phyloP scores from a whole-genome alignment of 2,113 vertebrate species.

The Gasterosteus nipponicus region DNA sequence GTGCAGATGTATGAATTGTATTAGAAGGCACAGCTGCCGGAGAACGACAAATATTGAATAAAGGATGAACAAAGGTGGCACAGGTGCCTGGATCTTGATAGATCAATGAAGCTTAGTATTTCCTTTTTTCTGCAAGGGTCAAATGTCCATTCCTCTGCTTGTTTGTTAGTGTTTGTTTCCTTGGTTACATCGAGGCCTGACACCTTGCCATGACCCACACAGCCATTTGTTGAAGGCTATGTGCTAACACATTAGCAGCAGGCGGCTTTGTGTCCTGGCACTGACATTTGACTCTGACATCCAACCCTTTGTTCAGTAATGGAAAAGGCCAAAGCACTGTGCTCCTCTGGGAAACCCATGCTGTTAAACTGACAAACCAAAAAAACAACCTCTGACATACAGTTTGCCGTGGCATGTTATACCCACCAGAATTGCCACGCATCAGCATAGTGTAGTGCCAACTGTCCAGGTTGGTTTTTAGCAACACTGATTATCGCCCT shows the following conservation, averaged over 20 bases:
- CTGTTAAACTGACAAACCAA: slow-evolving; percentile 21
- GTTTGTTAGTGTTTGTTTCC: slow-evolving; percentile 75
- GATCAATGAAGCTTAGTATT: neutral
- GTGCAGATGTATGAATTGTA: slow-evolving; percentile 9
- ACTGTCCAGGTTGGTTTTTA: slow-evolving; percentile 46
- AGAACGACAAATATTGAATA: neutral
- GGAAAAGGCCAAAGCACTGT: slow-evolving; percentile 28
- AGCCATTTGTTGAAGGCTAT: slow-evolving; percentile 58
- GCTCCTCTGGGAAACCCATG: neutral
- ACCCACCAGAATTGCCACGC: neutral
- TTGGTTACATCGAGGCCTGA: slow-evolving; percentile 66
- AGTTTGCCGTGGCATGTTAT: slow-evolving; percentile 23
- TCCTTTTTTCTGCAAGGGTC: slow-evolving; percentile 11
- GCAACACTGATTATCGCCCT: slow-evolving; percentile 52
- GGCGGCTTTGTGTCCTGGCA: slow-evolving; percentile 65
- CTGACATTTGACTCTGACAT: slow-evolving; percentile 67
- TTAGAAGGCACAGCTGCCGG: neutral
- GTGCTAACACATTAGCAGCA: slow-evolving; percentile 70
- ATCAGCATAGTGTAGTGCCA: slow-evolving; percentile 34
- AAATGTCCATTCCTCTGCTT: slow-evolving; percentile 48
- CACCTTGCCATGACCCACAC: slow-evolving; percentile 66
- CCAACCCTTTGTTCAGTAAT: slow-evolving; percentile 48
- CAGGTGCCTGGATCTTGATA: neutral
- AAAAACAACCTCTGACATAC: slow-evolving; percentile 1
- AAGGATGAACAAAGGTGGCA: neutral